Percentiles rank a stretch among this genome's conserved stretches.
Conservation (phyloP, 2,888 invertebrate genomes). For the Eupsilia transversa region DNA sequence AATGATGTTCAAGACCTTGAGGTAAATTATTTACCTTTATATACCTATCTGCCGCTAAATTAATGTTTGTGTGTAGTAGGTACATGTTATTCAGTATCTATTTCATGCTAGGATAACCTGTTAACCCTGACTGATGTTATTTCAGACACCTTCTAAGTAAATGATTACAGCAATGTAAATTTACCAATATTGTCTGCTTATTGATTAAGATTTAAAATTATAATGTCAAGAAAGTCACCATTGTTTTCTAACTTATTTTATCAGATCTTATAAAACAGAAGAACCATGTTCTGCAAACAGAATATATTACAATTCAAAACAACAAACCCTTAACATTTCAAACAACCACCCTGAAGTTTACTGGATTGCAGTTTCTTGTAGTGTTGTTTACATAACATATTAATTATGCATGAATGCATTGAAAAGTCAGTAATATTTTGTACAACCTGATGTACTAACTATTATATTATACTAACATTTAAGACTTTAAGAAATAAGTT, state of each 20-base stretch:
- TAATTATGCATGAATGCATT: constrained; percentile 20
- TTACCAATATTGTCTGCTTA: not conserved
- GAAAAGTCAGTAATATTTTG: constrained; percentile 9
- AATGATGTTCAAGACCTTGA: constrained; percentile 70
- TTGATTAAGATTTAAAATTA: not conserved
- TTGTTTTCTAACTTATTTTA: not conserved
- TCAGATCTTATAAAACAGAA: constrained; percentile 7
- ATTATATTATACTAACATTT: not conserved
- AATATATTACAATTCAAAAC: constrained; percentile 23
- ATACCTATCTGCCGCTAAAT: constrained; percentile 35
- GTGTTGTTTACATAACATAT: constrained; percentile 51
- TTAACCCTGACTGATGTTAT: not conserved
- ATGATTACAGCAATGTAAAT: not conserved
- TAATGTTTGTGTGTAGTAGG: constrained; percentile 26
- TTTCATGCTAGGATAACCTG: not conserved
- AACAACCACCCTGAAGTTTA: constrained; percentile 34
- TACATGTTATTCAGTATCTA: constrained; percentile 2
- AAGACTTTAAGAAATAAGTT: not conserved
- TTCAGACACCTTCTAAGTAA: not conserved
- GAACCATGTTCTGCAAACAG: constrained; percentile 4
- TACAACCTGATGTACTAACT: not conserved
- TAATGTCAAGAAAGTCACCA: not conserved
- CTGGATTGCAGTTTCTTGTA: constrained; percentile 38
- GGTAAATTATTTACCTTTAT: constrained; percentile 52
- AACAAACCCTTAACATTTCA: too few relatives aligned